Evolutionary conservation across 2,113 vertebrate species (phyloP), one percentile per base, ranked within the genome.

Genomic region (Salminus brasiliensis): DNA sequence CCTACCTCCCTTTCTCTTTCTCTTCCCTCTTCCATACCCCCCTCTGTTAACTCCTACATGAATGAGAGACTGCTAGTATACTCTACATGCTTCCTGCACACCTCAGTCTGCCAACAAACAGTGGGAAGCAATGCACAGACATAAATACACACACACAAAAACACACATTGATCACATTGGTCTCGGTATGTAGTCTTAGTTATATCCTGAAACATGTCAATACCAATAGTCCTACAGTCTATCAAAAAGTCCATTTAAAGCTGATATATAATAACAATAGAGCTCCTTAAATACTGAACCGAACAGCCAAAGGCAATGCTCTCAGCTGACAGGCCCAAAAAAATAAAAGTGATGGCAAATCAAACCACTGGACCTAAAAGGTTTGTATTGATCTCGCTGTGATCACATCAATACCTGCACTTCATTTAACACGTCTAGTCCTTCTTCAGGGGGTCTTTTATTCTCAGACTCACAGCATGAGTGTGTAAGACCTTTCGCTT

Each of bases 1-100:
- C 16, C 12, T 2, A 18, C 47, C 47, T 18, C 47, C 16, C 13
- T 10, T 15, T 18, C 45, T 18, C 45, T 18, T 2, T 18, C 78
- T 60, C 34, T 32, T 21, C 27, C 89, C 75, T 85, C 85, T 89
- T 85, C 86, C 70, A 29, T 82, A 88, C 88, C 76, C 84, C 83
- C 88, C 85, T 85, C 88, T 87, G 85, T 32, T 49, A 89, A 86
- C 87, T 66, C 62, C 62, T 66, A 84, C 84, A 89, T 85, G 88
- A 87, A 87, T 85, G 88, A 84, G 84, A 81, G 85, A 87, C 85
- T 86, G 85, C 85, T 85, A n/a, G n/a, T n/a, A n/a, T n/a, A n/a
- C 85, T 90, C 85, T 43, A 32, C 78, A 83, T 90, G 85, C 82
- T 86, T 78, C 85, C 87, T 83, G 84, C 84, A 86, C 87, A 87